A percentile compares a stretch with the other conserved stretches of the same genome.
Evolutionary conservation across 2,113 vertebrate genomes (phyloP).

Genomic region (Takifugu flavidus): DNA sequence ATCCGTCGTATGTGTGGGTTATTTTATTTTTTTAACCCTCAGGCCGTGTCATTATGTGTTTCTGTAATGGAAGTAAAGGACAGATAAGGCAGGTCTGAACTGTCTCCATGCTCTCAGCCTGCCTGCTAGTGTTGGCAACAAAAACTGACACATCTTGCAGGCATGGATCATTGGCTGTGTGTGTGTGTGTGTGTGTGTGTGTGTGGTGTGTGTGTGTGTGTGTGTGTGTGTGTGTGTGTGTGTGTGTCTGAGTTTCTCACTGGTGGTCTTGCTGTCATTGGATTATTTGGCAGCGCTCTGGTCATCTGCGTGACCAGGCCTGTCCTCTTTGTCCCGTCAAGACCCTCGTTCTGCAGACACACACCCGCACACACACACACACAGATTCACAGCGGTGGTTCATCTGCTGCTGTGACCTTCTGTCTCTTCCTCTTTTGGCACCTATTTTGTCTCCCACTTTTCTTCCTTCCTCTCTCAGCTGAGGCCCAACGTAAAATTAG

Average conservation of each 20-base stretch:
- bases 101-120: conserved; percentile 25
- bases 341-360: conserved; percentile 28
- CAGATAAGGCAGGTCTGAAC: conserved; percentile 37
- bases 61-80: conserved; percentile 22
- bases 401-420: conserved; percentile 54
- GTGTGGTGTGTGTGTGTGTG: conserved; percentile 2
- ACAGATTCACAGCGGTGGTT: conserved; percentile 18
- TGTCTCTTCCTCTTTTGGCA: conserved; percentile 58
- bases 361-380: conserved; percentile 16
- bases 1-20: conserved; percentile 1
- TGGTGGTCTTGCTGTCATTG: conserved; percentile 33
- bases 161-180: conserved; percentile 45
- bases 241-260: conserved; percentile 25
- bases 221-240: background rate
- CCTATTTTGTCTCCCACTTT: conserved; percentile 23
- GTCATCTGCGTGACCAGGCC: conserved; percentile 52
- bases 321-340: conserved; percentile 47
- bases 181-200: conserved; percentile 26
- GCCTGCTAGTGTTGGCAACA: conserved; percentile 58
- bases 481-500: conserved; percentile 46
- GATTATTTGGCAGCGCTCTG: conserved; percentile 59
- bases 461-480: conserved; percentile 35
- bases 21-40: background rate
- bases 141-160: conserved; percentile 57
- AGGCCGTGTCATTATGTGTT: conserved; percentile 10